Conservation (phyloP, 1,140 invertebrate genomes). For the Eupeodes corollae region DNA sequence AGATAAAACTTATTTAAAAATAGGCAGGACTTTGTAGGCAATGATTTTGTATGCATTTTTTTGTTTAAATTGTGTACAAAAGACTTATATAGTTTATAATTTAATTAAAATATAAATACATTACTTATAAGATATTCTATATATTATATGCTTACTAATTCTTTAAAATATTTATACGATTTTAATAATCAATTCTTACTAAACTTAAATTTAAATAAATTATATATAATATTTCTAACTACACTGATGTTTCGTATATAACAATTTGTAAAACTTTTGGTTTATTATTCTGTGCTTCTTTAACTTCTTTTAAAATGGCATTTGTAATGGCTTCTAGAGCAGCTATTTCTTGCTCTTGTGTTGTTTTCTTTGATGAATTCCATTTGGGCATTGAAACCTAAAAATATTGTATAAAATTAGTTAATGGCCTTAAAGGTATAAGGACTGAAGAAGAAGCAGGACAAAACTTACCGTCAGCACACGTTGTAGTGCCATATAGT, state of each 20-base stretch:
- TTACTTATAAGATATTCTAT: too few species aligned
- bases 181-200: not conserved
- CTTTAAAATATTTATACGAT: too few species aligned
- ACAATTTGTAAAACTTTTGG: slow-evolving; percentile 66
- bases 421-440: not conserved
- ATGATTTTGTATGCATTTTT: too few species aligned
- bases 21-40: too few species aligned
- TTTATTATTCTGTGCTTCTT: slow-evolving; percentile 36
- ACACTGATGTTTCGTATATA: slow-evolving; percentile 72
- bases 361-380: slow-evolving; percentile 36
- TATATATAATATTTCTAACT: slow-evolving; percentile 7
- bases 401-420: not conserved
- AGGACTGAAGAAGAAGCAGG: too few species aligned
- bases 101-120: too few species aligned
- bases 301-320: slow-evolving; percentile 49
- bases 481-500: slow-evolving; percentile 55
- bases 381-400: slow-evolving; percentile 44
- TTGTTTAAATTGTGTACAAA: too few species aligned
- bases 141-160: too few species aligned
- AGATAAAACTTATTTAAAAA: too few species aligned
- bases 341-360: slow-evolving; percentile 51
- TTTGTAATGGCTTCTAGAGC: slow-evolving; percentile 60
- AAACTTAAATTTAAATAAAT: not conserved
- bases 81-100: too few species aligned
- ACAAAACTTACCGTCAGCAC: slow-evolving; percentile 44